Percentiles rank a stretch among this genome's conserved stretches.
These are phyloP conservation scores for Drosophila athabasca DNA, from an alignment of 1,140 invertebrate genomes.

Conservation along the genomic window DNA sequence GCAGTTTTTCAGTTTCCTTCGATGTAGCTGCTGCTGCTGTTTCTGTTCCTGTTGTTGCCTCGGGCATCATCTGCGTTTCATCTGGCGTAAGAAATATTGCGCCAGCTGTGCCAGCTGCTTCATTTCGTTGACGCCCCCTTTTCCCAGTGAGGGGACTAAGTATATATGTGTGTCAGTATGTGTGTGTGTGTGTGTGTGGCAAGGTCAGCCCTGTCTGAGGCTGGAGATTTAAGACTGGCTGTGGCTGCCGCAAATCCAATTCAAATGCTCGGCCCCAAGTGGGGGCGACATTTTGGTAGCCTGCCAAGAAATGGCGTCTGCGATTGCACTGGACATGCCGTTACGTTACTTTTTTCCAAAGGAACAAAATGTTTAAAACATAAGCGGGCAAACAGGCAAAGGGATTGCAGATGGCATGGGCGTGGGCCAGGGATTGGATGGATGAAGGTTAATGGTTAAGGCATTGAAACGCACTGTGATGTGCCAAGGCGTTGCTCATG, in stretches of 20 bases:
- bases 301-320: constrained; percentile 57
- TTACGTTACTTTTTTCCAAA: constrained; percentile 31
- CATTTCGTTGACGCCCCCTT: constrained; percentile 57
- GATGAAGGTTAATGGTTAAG: constrained; percentile 20
- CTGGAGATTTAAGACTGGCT: constrained; percentile 49
- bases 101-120: constrained; percentile 77
- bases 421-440: not conserved
- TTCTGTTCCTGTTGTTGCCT: constrained; percentile 21
- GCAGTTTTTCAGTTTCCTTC: constrained; percentile 54
- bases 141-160: constrained; percentile 1
- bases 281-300: constrained; percentile 62
- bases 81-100: constrained; percentile 81
- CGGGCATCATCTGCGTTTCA: constrained; percentile 77
- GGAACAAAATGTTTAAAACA: constrained; percentile 72
- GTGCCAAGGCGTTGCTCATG: too few relatives aligned
- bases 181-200: constrained; percentile 51
- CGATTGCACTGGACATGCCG: constrained; percentile 70
- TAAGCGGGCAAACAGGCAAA: constrained; percentile 48
- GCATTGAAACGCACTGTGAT: constrained; percentile 19
- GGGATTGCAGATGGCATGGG: constrained; percentile 34
- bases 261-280: constrained; percentile 63
- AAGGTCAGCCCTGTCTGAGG: constrained; percentile 68
- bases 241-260: constrained; percentile 69
- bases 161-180: not conserved
- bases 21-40: constrained; percentile 21